Evolutionary conservation across 2,888 invertebrate genomes (phyloP).

Genomic region (Fissipunctia ypsillon): DNA sequence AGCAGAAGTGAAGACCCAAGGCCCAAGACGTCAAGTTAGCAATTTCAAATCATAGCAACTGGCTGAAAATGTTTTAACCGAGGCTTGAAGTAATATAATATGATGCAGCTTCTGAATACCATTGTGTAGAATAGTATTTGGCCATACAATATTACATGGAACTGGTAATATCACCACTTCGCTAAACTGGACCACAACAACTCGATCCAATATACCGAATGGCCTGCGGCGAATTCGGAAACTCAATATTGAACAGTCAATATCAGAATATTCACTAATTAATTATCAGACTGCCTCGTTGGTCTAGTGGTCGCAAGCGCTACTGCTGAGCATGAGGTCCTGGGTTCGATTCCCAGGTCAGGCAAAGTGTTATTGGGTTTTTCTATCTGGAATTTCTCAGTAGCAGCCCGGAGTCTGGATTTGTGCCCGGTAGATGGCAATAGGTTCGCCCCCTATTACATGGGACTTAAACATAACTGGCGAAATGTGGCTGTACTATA

Average conservation of each 20-base stretch:
- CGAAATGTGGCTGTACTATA: too few relatives aligned
- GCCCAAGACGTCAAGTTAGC: conserved; percentile 7
- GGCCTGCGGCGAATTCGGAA: conserved; percentile 10
- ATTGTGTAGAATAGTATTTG: not conserved
- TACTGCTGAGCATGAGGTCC: too few relatives aligned
- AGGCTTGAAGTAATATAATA: not conserved
- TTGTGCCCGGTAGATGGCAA: too few relatives aligned
- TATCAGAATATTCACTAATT: conserved; percentile 22
- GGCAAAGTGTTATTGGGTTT: too few relatives aligned
- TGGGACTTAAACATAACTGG: too few relatives aligned
- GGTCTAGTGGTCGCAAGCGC: too few relatives aligned
- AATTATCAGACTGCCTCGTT: too few relatives aligned
- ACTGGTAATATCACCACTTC: not conserved
- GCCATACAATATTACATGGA: not conserved
- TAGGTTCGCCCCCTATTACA: too few relatives aligned
- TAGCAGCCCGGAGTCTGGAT: too few relatives aligned
- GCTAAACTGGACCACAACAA: conserved; percentile 10
- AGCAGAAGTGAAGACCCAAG: not conserved
- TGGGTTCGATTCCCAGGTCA: too few relatives aligned
- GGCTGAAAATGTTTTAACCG: conserved; percentile 6
- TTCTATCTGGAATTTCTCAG: too few relatives aligned
- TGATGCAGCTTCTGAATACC: not conserved
- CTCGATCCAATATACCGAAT: conserved; percentile 1
- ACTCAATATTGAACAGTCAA: conserved; percentile 22
- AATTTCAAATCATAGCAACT: conserved; percentile 16